Evolutionary conservation across 1,140 invertebrate species (phyloP).

Genomic region (Halesus radiatus): DNA sequence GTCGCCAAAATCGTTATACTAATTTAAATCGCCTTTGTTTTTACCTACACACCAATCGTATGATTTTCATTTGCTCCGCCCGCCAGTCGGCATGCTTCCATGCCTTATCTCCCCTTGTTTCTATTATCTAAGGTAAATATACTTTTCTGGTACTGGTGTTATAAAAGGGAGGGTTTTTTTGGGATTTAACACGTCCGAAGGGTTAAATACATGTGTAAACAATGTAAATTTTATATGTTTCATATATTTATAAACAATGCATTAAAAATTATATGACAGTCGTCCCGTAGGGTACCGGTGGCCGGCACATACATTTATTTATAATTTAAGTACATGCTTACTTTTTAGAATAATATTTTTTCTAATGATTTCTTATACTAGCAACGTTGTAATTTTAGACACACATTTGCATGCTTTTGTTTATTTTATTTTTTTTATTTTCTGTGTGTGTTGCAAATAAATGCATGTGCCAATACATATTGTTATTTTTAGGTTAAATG

Average conservation of each 20-base stretch:
- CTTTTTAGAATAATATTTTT: slow-evolving; percentile 18
- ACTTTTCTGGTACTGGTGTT: no score
- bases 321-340: background rate
- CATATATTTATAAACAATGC: background rate
- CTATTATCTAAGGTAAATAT: no score
- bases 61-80: no score
- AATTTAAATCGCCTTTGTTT: no score
- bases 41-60: no score
- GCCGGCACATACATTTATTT: slow-evolving; percentile 54
- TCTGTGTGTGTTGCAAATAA: slow-evolving; percentile 28
- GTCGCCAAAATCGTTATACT: no score
- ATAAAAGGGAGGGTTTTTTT: no score
- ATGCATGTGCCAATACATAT: slow-evolving; percentile 40
- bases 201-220: background rate
- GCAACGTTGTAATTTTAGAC: slow-evolving; percentile 2
- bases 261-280: background rate
- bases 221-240: background rate
- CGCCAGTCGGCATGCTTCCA: no score
- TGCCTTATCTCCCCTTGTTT: no score
- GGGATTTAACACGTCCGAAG: background rate
- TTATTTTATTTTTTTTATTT: slow-evolving; percentile 7
- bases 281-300: slow-evolving; percentile 45
- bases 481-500: background rate
- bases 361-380: background rate
- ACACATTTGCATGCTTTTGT: slow-evolving; percentile 31